Conservation (phyloP, 2,797 vertebrate species). For the Antennarius maculatus region DNA sequence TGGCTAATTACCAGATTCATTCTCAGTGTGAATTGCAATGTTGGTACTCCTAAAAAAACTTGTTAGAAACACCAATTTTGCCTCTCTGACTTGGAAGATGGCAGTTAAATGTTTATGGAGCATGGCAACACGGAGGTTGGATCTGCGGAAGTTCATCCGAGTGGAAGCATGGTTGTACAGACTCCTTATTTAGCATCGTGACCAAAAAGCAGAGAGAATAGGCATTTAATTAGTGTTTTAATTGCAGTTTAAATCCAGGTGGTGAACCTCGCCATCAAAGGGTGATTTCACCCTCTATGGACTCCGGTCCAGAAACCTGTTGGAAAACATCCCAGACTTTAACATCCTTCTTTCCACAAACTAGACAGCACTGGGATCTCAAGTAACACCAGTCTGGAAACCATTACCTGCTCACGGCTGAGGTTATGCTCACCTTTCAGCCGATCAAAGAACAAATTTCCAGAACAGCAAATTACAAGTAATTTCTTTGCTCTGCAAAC, state of each 20-base stretch:
- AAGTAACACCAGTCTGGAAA: conserved; percentile 28
- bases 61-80: conserved; percentile 43
- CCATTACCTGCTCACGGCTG: conserved; percentile 20
- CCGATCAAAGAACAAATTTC: conserved; percentile 21
- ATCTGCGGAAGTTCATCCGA: conserved; percentile 53
- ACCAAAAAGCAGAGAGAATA: conserved; percentile 60
- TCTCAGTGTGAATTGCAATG: conserved; percentile 58
- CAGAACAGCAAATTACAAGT: conserved; percentile 10
- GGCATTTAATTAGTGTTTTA: conserved; percentile 72
- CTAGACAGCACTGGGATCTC: not conserved
- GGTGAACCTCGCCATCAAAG: conserved; percentile 48
- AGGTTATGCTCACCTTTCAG: conserved; percentile 29
- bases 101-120: conserved; percentile 66
- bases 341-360: too few relatives aligned
- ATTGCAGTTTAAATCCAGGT: conserved; percentile 67
- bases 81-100: conserved; percentile 43
- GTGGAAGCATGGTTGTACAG: conserved; percentile 25
- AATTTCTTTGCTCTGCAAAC: conserved; percentile 1
- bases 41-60: conserved; percentile 45
- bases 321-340: conserved; percentile 12
- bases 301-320: conserved; percentile 20
- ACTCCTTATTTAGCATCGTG: conserved; percentile 57
- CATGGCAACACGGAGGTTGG: conserved; percentile 31
- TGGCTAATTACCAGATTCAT: conserved; percentile 51
- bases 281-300: conserved; percentile 33